phyloP scores from a whole-genome alignment of 2,888 invertebrate genomes.

The Ligdia adustata region DNA sequence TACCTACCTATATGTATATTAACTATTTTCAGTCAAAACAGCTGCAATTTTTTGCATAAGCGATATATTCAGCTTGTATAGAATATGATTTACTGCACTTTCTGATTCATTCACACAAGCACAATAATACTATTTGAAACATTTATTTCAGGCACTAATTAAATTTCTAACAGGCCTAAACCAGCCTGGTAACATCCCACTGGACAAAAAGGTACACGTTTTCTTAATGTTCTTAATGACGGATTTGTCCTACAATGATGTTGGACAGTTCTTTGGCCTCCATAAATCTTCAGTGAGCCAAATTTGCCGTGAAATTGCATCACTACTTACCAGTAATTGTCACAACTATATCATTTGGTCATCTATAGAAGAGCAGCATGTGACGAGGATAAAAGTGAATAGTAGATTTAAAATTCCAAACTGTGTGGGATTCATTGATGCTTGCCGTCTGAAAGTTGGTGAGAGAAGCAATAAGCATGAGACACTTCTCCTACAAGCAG shows the following conservation, averaged over 20 bases:
- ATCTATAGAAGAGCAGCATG: conserved; percentile 69
- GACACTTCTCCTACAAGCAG: conserved; percentile 69
- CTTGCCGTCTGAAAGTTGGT: conserved; percentile 66
- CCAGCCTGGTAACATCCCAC: conserved; percentile 52
- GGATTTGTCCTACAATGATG: conserved; percentile 66
- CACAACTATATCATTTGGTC: conserved; percentile 72
- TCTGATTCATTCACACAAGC: no score
- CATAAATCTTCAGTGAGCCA: conserved; percentile 70
- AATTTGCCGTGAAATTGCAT: conserved; percentile 69
- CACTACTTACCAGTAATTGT: conserved; percentile 57
- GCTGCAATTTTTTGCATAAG: no score
- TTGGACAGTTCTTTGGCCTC: conserved; percentile 64
- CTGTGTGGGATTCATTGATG: conserved; percentile 75
- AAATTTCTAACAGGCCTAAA: conserved; percentile 53
- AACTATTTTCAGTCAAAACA: no score
- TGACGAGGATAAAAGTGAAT: conserved; percentile 72
- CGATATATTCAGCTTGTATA: no score
- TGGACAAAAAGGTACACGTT: conserved; percentile 73
- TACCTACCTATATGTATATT: no score
- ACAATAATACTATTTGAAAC: no score
- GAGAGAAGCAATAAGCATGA: conserved; percentile 57
- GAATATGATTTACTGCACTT: no score
- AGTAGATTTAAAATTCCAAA: conserved; percentile 72
- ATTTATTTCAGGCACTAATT: conserved; percentile 63
- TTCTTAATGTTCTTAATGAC: conserved; percentile 68